Evolutionary conservation across 2,797 vertebrate genomes (phyloP), one percentile per base, ranked within the genome.

Genomic region (Semaprochilodus insignis): DNA sequence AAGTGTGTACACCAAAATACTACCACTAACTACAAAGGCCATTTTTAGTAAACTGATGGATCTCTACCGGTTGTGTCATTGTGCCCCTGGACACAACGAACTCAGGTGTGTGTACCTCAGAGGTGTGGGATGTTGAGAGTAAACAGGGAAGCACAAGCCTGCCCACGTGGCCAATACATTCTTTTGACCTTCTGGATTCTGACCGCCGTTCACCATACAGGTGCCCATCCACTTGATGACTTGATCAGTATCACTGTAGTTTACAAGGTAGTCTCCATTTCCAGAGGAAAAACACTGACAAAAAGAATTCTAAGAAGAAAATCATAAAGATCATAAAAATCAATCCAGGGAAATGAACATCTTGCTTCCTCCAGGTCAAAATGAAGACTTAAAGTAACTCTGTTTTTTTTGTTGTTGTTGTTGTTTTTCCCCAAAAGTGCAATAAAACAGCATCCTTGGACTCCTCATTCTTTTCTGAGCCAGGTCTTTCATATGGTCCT

Each of bases 1-100:
- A 83, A 25, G 71, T 87, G 87, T 90, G 84, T 88, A 86, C 85
- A 87, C 87, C 85, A 86, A 88, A 91, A 91, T 89, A 89, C n/a
- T 15, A 23, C 54, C 76, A 3, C 31, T 36, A 77, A 82, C 77
- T 81, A 55, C 74, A 77, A 62, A 66, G 60, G 60, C 57, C 86
- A 89, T 90, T 90, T 88, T 90, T 88, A 88, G 84, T 89, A 90
- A 90, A 90, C 87, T 86, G 74, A 74, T 71, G 75, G 73, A 55
- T 59, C 66, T 77, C 51, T 71, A 60, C 81, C 66, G 57, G 73
- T 34, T 65, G 23, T 77, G 75, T 78, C 86, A 81, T 54, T 55
- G 77, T 66, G 78, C 82, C 78, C 75, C 81, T 82, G 73, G 78
- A 82, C 87, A 87, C 81, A 82, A 74, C 80, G 80, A 65, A 84